phyloP scores from a whole-genome alignment of 2,113 vertebrate genomes.

The Emydocephalus ijimae region DNA sequence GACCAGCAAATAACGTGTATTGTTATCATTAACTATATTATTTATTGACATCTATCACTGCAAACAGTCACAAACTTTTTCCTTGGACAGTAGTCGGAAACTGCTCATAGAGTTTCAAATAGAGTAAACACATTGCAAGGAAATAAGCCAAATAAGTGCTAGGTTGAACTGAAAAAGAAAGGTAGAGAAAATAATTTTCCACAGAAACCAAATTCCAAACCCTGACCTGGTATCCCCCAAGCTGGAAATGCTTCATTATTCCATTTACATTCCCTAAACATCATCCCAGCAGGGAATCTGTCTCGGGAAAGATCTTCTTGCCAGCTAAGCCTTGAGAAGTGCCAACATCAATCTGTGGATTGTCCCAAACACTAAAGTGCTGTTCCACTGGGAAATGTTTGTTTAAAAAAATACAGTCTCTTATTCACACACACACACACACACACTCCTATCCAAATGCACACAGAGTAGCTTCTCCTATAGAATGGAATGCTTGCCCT shows the following conservation, averaged over 20 bases:
- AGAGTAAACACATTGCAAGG: neutral
- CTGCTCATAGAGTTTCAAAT: neutral
- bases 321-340: slow-evolving; percentile 26
- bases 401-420: neutral
- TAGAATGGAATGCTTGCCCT: slow-evolving; percentile 6
- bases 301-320: slow-evolving; percentile 24
- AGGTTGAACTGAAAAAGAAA: neutral
- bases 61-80: neutral
- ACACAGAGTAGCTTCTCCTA: neutral
- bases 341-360: slow-evolving; percentile 29
- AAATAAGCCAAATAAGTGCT: neutral
- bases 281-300: slow-evolving; percentile 30
- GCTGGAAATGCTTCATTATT: slow-evolving; percentile 31
- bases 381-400: slow-evolving; percentile 9
- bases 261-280: slow-evolving; percentile 28
- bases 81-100: neutral
- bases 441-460: neutral
- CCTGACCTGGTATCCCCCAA: slow-evolving; percentile 27
- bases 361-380: slow-evolving; percentile 18
- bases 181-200: neutral
- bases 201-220: neutral
- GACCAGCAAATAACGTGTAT: neutral
- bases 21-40: neutral
- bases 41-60: too few relatives aligned
- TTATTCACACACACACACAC: neutral